A percentile compares a stretch with the other conserved stretches of the same genome.
Conservation (phyloP, 2,113 vertebrate species). For the Dendrocopos noguchii region DNA sequence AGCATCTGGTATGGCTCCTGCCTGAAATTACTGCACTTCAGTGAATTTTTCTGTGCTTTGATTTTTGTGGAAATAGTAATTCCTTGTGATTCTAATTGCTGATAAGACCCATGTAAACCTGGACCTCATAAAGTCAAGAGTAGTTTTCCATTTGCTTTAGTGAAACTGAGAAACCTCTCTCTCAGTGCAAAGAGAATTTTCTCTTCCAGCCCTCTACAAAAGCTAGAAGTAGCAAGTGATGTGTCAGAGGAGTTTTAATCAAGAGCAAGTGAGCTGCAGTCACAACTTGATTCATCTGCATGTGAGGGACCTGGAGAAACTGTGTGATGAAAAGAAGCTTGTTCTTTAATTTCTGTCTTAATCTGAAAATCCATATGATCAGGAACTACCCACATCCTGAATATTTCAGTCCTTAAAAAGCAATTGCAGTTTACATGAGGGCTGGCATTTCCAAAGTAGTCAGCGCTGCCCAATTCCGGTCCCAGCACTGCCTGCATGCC, state of each 20-base stretch:
- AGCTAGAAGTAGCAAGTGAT: neutral
- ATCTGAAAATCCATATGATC: neutral
- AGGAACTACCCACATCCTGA: neutral
- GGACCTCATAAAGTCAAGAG: neutral
- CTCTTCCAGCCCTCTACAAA: neutral
- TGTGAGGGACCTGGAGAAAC: neutral
- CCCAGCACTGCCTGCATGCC: neutral
- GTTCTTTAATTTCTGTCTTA: neutral
- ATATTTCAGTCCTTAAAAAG: neutral
- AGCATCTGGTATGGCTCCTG: neutral
- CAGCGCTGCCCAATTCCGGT: neutral
- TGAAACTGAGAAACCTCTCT: neutral
- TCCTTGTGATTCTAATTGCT: neutral
- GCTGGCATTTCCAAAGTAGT: neutral
- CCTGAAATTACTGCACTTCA: neutral
- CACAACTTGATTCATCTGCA: neutral
- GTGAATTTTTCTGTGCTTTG: neutral
- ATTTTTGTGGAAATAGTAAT: neutral
- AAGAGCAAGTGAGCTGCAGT: neutral
- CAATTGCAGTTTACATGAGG: neutral
- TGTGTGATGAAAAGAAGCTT: neutral
- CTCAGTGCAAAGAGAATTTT: neutral
- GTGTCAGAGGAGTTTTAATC: neutral
- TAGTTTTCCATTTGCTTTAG: neutral
- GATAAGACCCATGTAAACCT: neutral